These are phyloP conservation scores for Drosophila tripunctata DNA, from an alignment of 2,888 invertebrate genomes.

Conservation along the genomic window DNA sequence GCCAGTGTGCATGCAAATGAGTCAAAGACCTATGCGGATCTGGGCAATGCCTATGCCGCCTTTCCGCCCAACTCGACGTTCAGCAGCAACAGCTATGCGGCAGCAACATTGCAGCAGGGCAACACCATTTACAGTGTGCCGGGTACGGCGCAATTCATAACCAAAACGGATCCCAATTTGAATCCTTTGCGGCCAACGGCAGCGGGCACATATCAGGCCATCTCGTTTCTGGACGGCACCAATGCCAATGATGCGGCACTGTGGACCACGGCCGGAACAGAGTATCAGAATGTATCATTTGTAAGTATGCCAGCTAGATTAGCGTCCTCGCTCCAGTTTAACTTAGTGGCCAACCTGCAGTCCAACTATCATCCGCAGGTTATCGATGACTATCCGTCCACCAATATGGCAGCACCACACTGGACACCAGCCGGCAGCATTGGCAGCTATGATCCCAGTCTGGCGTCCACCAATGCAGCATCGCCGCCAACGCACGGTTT, in stretches of 20 bases:
- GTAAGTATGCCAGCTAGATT: constrained; percentile 64
- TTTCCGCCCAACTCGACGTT: constrained; percentile 74
- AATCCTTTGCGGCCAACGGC: constrained; percentile 78
- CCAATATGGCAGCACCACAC: constrained; percentile 71
- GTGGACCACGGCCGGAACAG: constrained; percentile 69
- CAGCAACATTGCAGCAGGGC: constrained; percentile 64
- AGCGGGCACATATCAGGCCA: constrained; percentile 73
- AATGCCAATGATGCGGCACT: constrained; percentile 72
- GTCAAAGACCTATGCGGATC: constrained; percentile 83
- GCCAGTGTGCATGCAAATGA: constrained; percentile 77
- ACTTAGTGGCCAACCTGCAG: constrained; percentile 45
- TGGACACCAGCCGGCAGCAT: constrained; percentile 63
- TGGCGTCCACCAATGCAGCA: constrained; percentile 45
- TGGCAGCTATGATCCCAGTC: constrained; percentile 64
- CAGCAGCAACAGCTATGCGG: constrained; percentile 66
- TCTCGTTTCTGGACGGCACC: constrained; percentile 76
- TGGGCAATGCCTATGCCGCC: constrained; percentile 78
- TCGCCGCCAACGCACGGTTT: constrained; percentile 46
- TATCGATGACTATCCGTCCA: constrained; percentile 80
- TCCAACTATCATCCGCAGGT: constrained; percentile 81
- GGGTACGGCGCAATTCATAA: constrained; percentile 75
- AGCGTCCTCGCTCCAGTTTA: constrained; percentile 1
- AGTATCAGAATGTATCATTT: constrained; percentile 78
- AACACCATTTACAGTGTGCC: constrained; percentile 80
- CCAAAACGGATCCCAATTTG: constrained; percentile 82